Evolutionary conservation across 2,888 invertebrate genomes (phyloP).

Genomic region (Eristalis intricaria): DNA sequence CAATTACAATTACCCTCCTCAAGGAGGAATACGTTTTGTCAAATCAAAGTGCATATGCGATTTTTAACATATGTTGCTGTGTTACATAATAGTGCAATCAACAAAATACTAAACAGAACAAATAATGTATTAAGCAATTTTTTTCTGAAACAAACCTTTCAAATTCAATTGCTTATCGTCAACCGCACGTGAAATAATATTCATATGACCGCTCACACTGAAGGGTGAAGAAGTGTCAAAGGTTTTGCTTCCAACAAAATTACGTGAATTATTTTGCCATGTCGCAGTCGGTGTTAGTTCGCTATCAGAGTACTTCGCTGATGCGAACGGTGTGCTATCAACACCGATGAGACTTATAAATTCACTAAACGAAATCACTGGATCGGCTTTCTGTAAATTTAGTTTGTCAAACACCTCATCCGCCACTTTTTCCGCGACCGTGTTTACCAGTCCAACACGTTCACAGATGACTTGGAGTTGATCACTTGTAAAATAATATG

Average conservation of each 20-base stretch:
- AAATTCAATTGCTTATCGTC: conserved; percentile 51
- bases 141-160: conserved; percentile 66
- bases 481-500: conserved; percentile 83
- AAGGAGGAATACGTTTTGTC: not conserved
- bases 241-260: conserved; percentile 30
- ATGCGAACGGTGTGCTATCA: conserved; percentile 75
- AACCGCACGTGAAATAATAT: conserved; percentile 31
- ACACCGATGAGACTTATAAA: conserved; percentile 85
- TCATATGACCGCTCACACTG: conserved; percentile 44
- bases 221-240: conserved; percentile 28
- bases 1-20: not conserved
- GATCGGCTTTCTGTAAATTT: conserved; percentile 84
- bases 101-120: conserved; percentile 45
- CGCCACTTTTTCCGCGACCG: conserved; percentile 85
- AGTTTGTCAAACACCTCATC: conserved; percentile 86
- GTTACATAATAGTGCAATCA: conserved; percentile 48
- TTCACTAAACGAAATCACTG: conserved; percentile 86
- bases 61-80: conserved; percentile 15
- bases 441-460: conserved; percentile 85
- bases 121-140: conserved; percentile 45
- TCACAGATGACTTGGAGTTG: conserved; percentile 86
- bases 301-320: conserved; percentile 39
- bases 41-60: conserved; percentile 57
- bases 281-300: conserved; percentile 31
- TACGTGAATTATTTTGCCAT: conserved; percentile 47